phyloP scores from a whole-genome alignment of 2,888 invertebrate species.

The Spicauda simplicius region DNA sequence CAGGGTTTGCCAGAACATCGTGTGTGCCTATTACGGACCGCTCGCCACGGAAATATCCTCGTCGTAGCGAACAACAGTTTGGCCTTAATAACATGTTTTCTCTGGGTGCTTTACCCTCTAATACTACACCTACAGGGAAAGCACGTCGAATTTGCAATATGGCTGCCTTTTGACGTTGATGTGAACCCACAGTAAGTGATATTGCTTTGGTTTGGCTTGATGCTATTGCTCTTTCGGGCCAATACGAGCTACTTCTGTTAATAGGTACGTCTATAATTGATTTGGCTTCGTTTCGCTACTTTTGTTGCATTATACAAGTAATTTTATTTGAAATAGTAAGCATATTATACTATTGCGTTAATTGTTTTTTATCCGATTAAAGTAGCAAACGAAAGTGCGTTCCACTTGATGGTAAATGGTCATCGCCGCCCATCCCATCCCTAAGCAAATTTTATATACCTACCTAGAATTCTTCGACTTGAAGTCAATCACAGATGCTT shows the following conservation, averaged over 20 bases:
- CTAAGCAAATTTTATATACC: too few relatives aligned
- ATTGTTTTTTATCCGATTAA: too few relatives aligned
- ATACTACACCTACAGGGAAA: slow-evolving; percentile 55
- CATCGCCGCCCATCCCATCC: too few relatives aligned
- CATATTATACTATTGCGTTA: too few relatives aligned
- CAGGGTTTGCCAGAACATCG: slow-evolving; percentile 52
- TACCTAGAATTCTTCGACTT: too few relatives aligned
- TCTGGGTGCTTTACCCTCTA: slow-evolving; percentile 59
- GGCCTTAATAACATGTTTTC: slow-evolving; percentile 56
- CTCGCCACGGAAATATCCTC: slow-evolving; percentile 48
- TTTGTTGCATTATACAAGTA: not conserved
- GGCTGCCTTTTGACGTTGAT: slow-evolving; percentile 63
- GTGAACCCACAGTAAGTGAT: slow-evolving; percentile 56
- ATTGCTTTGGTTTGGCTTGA: slow-evolving; percentile 20
- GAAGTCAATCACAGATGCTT: too few relatives aligned
- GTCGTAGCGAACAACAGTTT: slow-evolving; percentile 52
- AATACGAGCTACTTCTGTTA: slow-evolving; percentile 25
- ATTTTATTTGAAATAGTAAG: too few relatives aligned
- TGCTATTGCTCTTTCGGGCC: slow-evolving; percentile 18
- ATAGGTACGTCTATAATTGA: not conserved
- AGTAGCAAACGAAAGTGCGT: too few relatives aligned
- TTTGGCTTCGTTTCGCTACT: slow-evolving; percentile 4
- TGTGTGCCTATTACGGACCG: slow-evolving; percentile 47
- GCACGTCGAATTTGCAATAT: slow-evolving; percentile 59
- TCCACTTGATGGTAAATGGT: too few relatives aligned